Base-by-base conservation (phyloP, 2,888 invertebrate genomes). In the Spilosoma lubricipeda region DNA sequence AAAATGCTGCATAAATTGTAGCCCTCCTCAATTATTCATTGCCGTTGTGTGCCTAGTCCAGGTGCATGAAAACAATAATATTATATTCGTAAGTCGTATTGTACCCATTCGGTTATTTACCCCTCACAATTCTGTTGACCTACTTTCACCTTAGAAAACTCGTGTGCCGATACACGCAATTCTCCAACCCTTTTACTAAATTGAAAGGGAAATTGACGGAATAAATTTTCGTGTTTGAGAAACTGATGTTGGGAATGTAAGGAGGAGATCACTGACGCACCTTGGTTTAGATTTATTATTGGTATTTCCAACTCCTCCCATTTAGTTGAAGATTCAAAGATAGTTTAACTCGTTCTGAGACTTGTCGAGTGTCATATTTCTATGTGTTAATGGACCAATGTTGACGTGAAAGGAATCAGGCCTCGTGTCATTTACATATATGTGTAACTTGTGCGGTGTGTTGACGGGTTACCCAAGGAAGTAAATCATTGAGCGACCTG, bases 81-180 rank as follows among this genome's bases (percentile, higher is more conserved):
- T n/a, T 23, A 63, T n/a, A 30, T 23, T 45, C 11, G 7, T 18
- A 30, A 15, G 59, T 27, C 15, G 63, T 27, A 59, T 42, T 68
- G 67, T 64, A 75, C 75, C 67, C 45, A 52, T 70, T 42, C n/a
- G 20, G 52, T 67, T 27, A 39, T 33, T 30, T 66, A 70, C 70
- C 76, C 72, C 70, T 73, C 42, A 20, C 33, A 69, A 39, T 64
- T 11, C 8, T 65, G 67, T 63, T 73, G 76, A 73, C 76, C 76
- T 70, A 76, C 39, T 64, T 76, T 70, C 52, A n/a, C 5, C 20
- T 23, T 52, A 63, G 42, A 18, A 30, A 45, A 70, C 67, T 70
- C 33, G 63, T 39, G 63, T 72, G n/a, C 15, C 27, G 33, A 42
- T 45, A 59, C 56, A 39, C 56, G n/a, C n/a, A n/a, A 18, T 39